Base-by-base conservation (phyloP, 2,113 vertebrate species). In the Sceloporus undulatus region DNA sequence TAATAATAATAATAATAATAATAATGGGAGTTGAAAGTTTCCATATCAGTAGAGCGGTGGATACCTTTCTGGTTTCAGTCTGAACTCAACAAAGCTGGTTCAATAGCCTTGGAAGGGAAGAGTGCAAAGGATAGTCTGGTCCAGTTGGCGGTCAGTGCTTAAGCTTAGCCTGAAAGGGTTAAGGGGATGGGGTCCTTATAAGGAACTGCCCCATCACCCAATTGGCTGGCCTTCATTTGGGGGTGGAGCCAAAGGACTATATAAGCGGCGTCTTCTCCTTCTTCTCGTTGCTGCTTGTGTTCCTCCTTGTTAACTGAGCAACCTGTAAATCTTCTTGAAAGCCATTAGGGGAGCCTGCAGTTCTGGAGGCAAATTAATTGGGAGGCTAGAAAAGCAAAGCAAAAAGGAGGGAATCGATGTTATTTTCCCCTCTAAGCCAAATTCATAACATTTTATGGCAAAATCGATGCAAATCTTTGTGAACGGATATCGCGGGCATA, bases 401-500 rank as follows among this genome's bases (percentile, higher is more conserved):
- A 56, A 87, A 62, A 79, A 89, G 79, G 62, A 89, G 52, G 73
- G 87, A 79, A 94, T 95, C 94, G 90, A 94, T 95, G 94, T 90
- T 90, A 88, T 93, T 94, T 94, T 93, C 89, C 21, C 90, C 76
- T 83, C 42, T 7, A 42, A 83, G 91, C 89, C 92, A 91, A 95
- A 95, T 94, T 95, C 87, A 85, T 94, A 91, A 92, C 0, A 0
- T 87, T 95, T 96, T 94, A 93, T 88, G 86, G 93, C 87, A 91
- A 96, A 95, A 96, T 96, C 91, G 0, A 92, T 96, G 92, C n/a
- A 88, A 89, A 93, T 90, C 90, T 93, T 93, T 59, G 62, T 56
- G 92, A 82, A 91, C 88, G 91, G 92, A 91, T 23, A 77, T 48
- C 42, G 18, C 48, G 8, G 91, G 88, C 74, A 70, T 87, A n/a